A percentile compares a stretch with the other conserved stretches of the same genome.
Conservation (phyloP, 2,113 vertebrate genomes). For the Pristiophorus japonicus region DNA sequence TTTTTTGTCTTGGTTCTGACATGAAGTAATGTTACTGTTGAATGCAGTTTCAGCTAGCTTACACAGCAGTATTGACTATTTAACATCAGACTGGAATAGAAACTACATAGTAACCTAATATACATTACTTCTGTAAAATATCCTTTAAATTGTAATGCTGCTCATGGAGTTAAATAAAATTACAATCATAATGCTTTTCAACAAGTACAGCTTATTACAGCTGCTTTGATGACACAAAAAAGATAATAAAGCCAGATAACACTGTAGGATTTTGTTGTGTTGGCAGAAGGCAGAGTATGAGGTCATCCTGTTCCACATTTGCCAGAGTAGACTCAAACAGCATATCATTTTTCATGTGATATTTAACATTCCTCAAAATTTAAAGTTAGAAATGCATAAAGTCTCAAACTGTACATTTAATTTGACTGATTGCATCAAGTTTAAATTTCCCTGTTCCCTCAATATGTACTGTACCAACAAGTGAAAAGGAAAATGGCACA, state of each 20-base stretch:
- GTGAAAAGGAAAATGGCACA: neutral
- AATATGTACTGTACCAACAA: neutral
- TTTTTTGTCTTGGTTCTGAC: neutral
- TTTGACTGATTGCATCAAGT: neutral
- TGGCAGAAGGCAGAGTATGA: neutral
- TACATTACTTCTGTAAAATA: neutral
- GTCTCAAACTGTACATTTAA: conserved; percentile 4
- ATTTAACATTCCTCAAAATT: neutral
- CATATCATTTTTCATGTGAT: neutral
- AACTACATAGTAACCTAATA: neutral
- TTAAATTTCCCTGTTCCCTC: too few species aligned
- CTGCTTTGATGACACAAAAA: neutral
- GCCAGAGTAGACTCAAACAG: neutral
- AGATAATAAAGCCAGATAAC: conserved; percentile 1
- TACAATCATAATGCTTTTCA: neutral
- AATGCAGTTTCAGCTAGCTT: neutral
- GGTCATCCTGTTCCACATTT: conserved; percentile 20
- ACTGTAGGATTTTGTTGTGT: neutral
- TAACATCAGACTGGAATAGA: neutral
- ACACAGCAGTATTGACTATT: neutral
- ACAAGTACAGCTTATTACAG: neutral
- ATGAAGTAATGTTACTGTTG: neutral
- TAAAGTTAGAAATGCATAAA: neutral
- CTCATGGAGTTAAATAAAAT: neutral
- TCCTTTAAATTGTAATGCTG: neutral